Conservation (phyloP, 2,113 vertebrate genomes). For the Callopanchax toddi region DNA sequence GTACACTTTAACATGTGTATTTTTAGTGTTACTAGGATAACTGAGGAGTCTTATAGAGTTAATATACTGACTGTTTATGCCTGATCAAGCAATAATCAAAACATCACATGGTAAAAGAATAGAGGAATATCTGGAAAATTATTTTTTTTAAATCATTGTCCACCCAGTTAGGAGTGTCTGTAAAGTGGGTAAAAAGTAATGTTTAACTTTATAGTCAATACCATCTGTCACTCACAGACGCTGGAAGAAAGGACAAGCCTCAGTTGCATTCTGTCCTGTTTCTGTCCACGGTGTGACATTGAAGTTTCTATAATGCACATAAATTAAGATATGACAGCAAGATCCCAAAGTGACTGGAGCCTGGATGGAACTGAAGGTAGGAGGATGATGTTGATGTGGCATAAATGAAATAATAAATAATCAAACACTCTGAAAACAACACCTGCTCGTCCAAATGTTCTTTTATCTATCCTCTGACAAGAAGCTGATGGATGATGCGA, state of each 20-base stretch:
- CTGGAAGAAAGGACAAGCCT: conserved; percentile 16
- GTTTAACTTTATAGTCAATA: conserved; percentile 17
- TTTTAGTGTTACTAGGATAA: conserved; percentile 31
- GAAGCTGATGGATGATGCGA: conserved; percentile 22
- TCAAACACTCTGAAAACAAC: conserved; percentile 16
- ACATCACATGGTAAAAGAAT: conserved; percentile 8
- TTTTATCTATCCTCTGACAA: conserved; percentile 11
- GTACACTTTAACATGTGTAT: conserved; percentile 54
- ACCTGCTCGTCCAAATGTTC: conserved; percentile 9
- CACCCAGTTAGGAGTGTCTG: background rate
- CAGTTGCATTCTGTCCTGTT: conserved; percentile 16
- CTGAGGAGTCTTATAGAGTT: conserved; percentile 23
- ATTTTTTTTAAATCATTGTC: conserved; percentile 5
- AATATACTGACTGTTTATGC: conserved; percentile 35
- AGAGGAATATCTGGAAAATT: background rate
- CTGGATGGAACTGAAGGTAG: conserved; percentile 23
- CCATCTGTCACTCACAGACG: conserved; percentile 16
- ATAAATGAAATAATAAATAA: conserved; percentile 25
- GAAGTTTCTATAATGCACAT: conserved; percentile 45
- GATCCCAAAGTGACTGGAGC: conserved; percentile 25
- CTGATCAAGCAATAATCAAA: conserved; percentile 64
- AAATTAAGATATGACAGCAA: conserved; percentile 34
- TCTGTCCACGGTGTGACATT: conserved; percentile 32
- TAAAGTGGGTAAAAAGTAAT: conserved; percentile 15
- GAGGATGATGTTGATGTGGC: conserved; percentile 12